Evolutionary conservation across 2,888 invertebrate genomes (phyloP), one percentile per base, ranked within the genome.

Genomic region (Abrostola tripartita): DNA sequence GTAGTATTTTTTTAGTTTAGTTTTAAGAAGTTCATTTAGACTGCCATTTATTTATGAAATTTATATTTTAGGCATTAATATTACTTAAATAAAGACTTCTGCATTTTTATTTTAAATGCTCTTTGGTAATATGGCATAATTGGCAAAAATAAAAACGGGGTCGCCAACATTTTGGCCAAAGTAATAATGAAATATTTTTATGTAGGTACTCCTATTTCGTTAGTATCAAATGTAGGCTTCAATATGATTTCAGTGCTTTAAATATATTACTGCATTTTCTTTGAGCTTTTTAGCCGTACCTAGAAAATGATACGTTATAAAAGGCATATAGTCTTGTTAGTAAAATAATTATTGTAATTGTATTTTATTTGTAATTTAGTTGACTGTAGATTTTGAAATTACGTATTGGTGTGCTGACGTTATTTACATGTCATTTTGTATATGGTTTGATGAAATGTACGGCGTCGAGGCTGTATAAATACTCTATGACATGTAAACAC

Each of bases 181-280:
- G 67, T 67, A 55, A 67, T 57, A 11, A 57, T 35, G 51, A 24
- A 56, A 56, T 69, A 66, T 64, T 60, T 68, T 52, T 49, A 70
- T 58, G 52, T 67, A 47, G 24, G 6, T 14, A 61, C 40, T 75
- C 63, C 50, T 54, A 64, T 9, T 52, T 61, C 54, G 64, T 42
- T 70, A 77, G 67, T 68, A 52, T 58, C 44, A 51, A 66, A 49
- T 61, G 57, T 74, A 64, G 65, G 67, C 60, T 72, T 66, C 54
- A 66, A 68, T 62, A 61, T 65, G 68, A 78, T 81, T 83, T 65
- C 81, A 86, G 81, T 86, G 83, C 75, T 79, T 85, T 83, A 78
- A 74, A 71, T 78, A 73, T 77, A 80, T 52, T 60, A 85, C 76
- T 85, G 85, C 81, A 82, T 84, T 85, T 74, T 58, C 60, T 68